Percentiles rank a stretch among this genome's conserved stretches.
These are phyloP conservation scores for Perizoma flavofasciatum DNA, from an alignment of 2,888 invertebrate genomes.

Conservation along the genomic window DNA sequence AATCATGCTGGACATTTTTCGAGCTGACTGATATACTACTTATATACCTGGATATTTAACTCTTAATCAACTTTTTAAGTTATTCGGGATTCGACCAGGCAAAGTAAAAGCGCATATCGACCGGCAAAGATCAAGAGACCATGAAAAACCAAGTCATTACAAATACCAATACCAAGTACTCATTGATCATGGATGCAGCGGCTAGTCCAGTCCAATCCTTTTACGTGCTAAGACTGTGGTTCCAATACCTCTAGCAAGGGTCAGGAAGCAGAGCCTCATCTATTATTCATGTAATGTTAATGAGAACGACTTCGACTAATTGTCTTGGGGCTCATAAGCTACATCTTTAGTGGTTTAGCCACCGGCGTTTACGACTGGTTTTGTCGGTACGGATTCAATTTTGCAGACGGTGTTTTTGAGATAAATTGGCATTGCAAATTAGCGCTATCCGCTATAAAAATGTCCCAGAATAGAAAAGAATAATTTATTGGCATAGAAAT, in stretches of 20 bases:
- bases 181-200: conserved; percentile 36
- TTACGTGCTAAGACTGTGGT: conserved; percentile 17
- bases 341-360: conserved; percentile 27
- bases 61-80: too few relatives aligned
- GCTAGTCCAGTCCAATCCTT: conserved; percentile 29
- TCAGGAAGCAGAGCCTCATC: conserved; percentile 32
- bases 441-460: neutral
- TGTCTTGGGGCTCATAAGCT: conserved; percentile 39
- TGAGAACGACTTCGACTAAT: conserved; percentile 38
- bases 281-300: conserved; percentile 41
- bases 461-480: too few relatives aligned
- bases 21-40: too few relatives aligned
- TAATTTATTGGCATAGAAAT: too few relatives aligned
- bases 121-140: conserved; percentile 18
- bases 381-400: neutral
- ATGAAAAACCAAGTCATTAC: conserved; percentile 24
- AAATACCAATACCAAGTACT: conserved; percentile 10
- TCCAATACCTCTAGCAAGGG: conserved; percentile 24
- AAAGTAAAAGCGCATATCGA: conserved; percentile 18
- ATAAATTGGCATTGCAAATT: conserved; percentile 10
- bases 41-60: too few relatives aligned
- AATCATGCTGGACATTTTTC: too few relatives aligned
- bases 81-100: neutral
- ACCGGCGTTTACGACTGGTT: conserved; percentile 19
- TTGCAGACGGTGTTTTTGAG: conserved; percentile 6